phyloP scores from a whole-genome alignment of 2,797 vertebrate species.

The Silurus lanzhouensis region DNA sequence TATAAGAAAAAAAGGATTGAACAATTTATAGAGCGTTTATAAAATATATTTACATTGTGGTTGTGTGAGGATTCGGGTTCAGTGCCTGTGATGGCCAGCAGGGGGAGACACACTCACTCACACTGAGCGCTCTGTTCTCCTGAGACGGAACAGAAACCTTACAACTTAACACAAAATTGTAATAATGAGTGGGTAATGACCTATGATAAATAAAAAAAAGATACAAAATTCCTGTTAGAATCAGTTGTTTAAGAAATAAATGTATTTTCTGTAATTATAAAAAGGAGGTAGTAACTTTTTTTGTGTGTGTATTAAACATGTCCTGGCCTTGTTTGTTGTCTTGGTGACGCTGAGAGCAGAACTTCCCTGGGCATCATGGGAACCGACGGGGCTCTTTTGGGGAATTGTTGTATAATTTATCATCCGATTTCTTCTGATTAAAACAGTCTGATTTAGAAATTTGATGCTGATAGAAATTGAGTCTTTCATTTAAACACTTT shows the following conservation, averaged over 20 bases:
- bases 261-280: slow-evolving; percentile 39
- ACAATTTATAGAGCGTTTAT: slow-evolving; percentile 59
- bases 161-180: not conserved
- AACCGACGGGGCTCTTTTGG: not conserved
- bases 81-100: slow-evolving; percentile 6
- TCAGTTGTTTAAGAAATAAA: slow-evolving; percentile 29
- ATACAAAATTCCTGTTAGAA: slow-evolving; percentile 31
- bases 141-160: not conserved
- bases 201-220: slow-evolving; percentile 61
- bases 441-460: too few species aligned
- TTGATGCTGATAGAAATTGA: too few species aligned
- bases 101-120: slow-evolving; percentile 10
- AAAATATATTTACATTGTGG: slow-evolving; percentile 58
- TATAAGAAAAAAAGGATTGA: slow-evolving; percentile 59
- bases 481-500: too few species aligned
- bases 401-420: too few species aligned
- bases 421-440: too few species aligned
- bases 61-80: not conserved
- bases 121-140: not conserved
- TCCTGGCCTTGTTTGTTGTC: slow-evolving; percentile 55
- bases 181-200: slow-evolving; percentile 58
- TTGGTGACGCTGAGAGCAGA: slow-evolving; percentile 68
- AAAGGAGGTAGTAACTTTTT: slow-evolving; percentile 63
- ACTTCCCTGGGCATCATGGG: slow-evolving; percentile 62
- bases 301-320: not conserved